Evolutionary conservation across 2,113 vertebrate species (phyloP), one percentile per base, ranked within the genome.

Genomic region (Varanus salvator): DNA sequence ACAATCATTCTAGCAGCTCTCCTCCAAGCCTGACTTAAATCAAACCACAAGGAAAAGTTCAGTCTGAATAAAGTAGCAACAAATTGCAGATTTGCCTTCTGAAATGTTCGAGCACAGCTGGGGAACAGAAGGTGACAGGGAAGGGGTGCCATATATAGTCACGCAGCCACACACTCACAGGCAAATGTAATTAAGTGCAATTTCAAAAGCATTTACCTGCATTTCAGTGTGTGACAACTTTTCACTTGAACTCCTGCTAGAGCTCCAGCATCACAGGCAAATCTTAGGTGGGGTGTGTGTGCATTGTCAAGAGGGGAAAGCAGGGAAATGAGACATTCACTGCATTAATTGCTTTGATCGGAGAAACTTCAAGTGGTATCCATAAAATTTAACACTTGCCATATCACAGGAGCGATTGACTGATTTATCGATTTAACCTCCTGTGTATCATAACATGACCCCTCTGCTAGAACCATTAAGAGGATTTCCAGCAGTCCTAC

Each of bases 191-290:
- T 95, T 92, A 96, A 93, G 75, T 80, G 88, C 84, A 92, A 91
- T 93, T 95, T 96, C 91, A 93, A 92, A 95, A 94, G 85, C 84
- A 84, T 89, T 95, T 93, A 88, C 92, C 93, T 96, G 93, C 75
- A 85, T 91, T 92, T 94, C 91, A 96, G 75, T 90, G 80, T 93
- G 93, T 92, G 87, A 93, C 76, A 93, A 94, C 90, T 90, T 93
- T 92, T 93, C 89, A 91, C 91, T 92, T 92, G 87, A 92, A 93
- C 86, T 75, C 44, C 71, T 74, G 81, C 74, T 87, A 90, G 44
- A 0, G 9, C 75, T 89, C 84, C 80, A 94, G 88, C 85, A 91
- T 87, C 91, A 71, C 80, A 90, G 93, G 80, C 7, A 78, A 64
- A 88, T 91, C 85, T 91, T 93, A 90, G 85, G 72, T 93, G 68